A percentile compares a stretch with the other conserved stretches of the same genome.
Conservation (phyloP, 2,113 vertebrate species). For the Gadus macrocephalus region DNA sequence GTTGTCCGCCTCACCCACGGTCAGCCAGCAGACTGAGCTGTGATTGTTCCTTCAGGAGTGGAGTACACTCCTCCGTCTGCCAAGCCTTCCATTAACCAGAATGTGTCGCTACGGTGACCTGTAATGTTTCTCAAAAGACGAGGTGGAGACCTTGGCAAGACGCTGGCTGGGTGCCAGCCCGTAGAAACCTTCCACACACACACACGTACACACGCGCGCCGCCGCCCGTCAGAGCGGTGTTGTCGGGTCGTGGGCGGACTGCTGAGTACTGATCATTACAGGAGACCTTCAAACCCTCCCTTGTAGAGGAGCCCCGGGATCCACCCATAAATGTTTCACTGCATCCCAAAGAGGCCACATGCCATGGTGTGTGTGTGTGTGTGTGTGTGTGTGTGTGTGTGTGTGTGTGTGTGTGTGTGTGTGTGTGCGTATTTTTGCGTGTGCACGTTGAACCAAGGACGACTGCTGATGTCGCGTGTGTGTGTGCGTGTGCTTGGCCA, state of each 20-base stretch:
- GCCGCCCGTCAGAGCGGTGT: conserved; percentile 44
- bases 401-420: background rate
- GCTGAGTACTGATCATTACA: conserved; percentile 62
- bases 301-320: conserved; percentile 38
- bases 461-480: conserved; percentile 47
- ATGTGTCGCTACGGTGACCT: conserved; percentile 25
- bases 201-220: conserved; percentile 4
- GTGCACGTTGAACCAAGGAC: conserved; percentile 46
- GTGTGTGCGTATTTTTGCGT: conserved; percentile 12
- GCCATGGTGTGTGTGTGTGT: conserved; percentile 17
- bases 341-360: conserved; percentile 54
- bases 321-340: conserved; percentile 69
- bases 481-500: conserved; percentile 42
- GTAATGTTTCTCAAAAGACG: conserved; percentile 25
- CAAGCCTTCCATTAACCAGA: conserved; percentile 4
- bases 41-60: conserved; percentile 27
- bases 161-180: conserved; percentile 29
- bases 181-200: background rate
- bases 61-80: background rate
- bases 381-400: too few species aligned
- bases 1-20: conserved; percentile 45
- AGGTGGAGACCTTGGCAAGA: conserved; percentile 11
- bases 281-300: conserved; percentile 62
- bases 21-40: conserved; percentile 39
- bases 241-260: conserved; percentile 47